These are phyloP conservation scores for Drosophila trichaetosa DNA, from an alignment of 2,888 invertebrate genomes.

Conservation along the genomic window DNA sequence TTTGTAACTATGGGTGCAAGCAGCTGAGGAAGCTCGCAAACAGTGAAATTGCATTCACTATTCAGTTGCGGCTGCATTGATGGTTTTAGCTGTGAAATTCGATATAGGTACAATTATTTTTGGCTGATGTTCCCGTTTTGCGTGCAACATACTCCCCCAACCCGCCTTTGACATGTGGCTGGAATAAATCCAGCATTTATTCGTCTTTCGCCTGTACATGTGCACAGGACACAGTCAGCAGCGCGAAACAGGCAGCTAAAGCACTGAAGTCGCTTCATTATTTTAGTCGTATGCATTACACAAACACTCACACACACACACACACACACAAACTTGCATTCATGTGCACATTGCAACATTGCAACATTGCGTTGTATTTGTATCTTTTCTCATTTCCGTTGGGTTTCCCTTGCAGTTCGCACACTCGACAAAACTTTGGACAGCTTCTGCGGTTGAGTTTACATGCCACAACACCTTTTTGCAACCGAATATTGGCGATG, in stretches of 20 bases:
- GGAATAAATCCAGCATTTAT: constrained; percentile 32
- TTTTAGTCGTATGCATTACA: constrained; percentile 44
- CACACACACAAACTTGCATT: constrained; percentile 7
- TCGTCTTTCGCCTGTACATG: constrained; percentile 6
- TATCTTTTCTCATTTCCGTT: constrained; percentile 72
- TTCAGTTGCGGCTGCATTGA: constrained; percentile 27
- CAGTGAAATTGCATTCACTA: neutral
- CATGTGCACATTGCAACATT: constrained; percentile 12
- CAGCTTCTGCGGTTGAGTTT: constrained; percentile 66
- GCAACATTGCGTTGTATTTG: constrained; percentile 29
- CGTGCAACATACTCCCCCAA: neutral
- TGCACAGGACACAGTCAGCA: neutral
- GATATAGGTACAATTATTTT: constrained; percentile 55
- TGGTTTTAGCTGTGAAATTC: constrained; percentile 37
- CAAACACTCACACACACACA: constrained; percentile 12
- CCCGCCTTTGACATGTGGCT: constrained; percentile 4
- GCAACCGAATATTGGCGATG: constrained; percentile 34
- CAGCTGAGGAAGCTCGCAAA: constrained; percentile 18
- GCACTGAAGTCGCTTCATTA: constrained; percentile 60
- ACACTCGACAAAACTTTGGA: constrained; percentile 51
- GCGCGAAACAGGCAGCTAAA: constrained; percentile 9
- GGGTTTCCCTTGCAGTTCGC: constrained; percentile 41
- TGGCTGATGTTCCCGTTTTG: constrained; percentile 5
- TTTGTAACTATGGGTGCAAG: constrained; percentile 34
- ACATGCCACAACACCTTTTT: constrained; percentile 62